Percentiles rank a stretch among this genome's conserved stretches.
These are phyloP conservation scores for Sarcophaga peregrina DNA, from an alignment of 1,140 invertebrate genomes.

Conservation along the genomic window DNA sequence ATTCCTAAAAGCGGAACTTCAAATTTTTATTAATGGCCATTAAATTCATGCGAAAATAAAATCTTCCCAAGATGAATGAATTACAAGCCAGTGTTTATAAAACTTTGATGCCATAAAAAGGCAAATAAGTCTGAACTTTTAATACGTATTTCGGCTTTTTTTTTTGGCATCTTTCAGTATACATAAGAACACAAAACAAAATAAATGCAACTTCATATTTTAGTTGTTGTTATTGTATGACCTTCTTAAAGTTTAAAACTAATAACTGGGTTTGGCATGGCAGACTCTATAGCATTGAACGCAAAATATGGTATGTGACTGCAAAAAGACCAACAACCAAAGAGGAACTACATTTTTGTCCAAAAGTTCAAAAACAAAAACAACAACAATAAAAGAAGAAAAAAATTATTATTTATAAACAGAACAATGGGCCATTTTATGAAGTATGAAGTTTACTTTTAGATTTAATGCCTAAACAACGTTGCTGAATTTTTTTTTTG, in stretches of 20 bases:
- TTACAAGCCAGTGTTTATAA: too few relatives aligned
- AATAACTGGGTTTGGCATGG: constrained; percentile 3
- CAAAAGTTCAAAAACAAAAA: neutral
- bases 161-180: too few relatives aligned
- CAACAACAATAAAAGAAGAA: neutral
- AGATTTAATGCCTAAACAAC: neutral
- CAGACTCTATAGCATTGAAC: too few relatives aligned
- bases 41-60: too few relatives aligned
- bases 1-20: too few relatives aligned
- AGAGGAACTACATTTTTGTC: neutral
- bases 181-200: too few relatives aligned
- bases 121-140: too few relatives aligned
- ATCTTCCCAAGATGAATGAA: too few relatives aligned
- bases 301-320: neutral
- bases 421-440: constrained; percentile 12
- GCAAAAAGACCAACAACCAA: neutral
- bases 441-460: neutral
- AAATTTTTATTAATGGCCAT: too few relatives aligned
- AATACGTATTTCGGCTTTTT: too few relatives aligned
- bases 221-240: neutral
- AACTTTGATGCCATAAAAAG: too few relatives aligned
- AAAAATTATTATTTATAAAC: neutral
- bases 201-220: too few relatives aligned
- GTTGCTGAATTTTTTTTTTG: neutral
- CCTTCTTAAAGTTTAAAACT: constrained; percentile 13